Evolutionary conservation across 2,888 invertebrate genomes (phyloP), one percentile per base, ranked within the genome.

Genomic region (Aquatica leii): DNA sequence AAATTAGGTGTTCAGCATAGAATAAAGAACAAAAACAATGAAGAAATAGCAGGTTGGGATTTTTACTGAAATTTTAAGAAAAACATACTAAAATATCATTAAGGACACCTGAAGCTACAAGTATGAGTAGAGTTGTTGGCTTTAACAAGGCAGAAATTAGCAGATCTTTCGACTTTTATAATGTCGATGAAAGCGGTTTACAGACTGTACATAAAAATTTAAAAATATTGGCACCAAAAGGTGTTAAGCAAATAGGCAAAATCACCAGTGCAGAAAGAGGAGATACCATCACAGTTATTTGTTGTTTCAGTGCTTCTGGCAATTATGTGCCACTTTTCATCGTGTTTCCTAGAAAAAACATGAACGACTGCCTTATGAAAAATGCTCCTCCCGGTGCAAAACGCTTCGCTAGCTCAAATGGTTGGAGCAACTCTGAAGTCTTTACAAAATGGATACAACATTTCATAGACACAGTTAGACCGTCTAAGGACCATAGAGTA

Each of bases 251-350:
- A 66, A 74, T 80, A 20, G 77, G 75, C 5, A 69, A 72, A 40
- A 55, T 77, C n/a, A 78, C 78, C 35, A 77, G 77, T 11, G 78
- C 72, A 2, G 79, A 81, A 73, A 71, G 79, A 49, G 78, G 78
- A 12, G 59, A 68, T 31, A 57, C 76, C 1, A 75, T 80, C 1
- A 80, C 79, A 11, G 17, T 43, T 43, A 12, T 63, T 73, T 8
- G 70, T 73, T 17, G 61, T 69, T 20, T 72, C 74, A 34, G 74
- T 69, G 79, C 80, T 9, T 62, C 58, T 60, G 81, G 80, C 46
- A 74, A 72, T 58, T 58, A 62, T 21, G 56, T 78, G 46, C 57
- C 37, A 9, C 49, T 48, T 17, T 41, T 49, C 43, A n/a, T 57
- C 15, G 15, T 57, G 17, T 57, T 57, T 12, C 49, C 57, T 5